phyloP scores from a whole-genome alignment of 2,113 vertebrate species.

The Athene noctua region DNA sequence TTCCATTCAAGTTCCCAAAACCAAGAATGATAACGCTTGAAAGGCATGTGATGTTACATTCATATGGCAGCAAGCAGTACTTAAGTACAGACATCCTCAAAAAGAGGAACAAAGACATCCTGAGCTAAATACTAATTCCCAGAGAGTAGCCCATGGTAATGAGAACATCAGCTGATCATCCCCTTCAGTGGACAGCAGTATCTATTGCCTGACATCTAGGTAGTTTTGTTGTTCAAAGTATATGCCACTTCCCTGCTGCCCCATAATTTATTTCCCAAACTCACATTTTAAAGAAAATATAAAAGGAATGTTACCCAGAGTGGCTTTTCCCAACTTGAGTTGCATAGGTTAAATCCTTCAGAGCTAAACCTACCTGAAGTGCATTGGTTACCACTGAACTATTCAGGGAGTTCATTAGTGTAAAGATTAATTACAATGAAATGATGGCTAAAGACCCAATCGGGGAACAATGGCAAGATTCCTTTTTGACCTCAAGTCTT shows the following conservation, averaged over 20 bases:
- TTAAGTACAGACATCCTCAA: background rate
- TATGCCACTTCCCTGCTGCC: background rate
- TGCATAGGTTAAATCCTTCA: no score
- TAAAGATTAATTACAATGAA: background rate
- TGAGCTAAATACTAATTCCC: background rate
- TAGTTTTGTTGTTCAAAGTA: background rate
- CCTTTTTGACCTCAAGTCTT: background rate
- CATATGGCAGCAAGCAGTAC: background rate
- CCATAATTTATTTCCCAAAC: background rate
- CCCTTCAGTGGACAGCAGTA: accelerated
- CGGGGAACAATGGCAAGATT: no score
- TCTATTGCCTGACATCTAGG: background rate
- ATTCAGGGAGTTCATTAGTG: background rate
- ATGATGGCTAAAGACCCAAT: background rate
- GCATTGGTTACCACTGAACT: background rate
- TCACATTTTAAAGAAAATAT: background rate
- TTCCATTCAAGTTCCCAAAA: background rate
- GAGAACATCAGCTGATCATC: background rate
- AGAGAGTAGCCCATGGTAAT: background rate
- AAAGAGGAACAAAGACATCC: background rate
- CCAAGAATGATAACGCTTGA: accelerated
- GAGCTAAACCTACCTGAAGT: background rate
- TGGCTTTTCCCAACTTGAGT: background rate
- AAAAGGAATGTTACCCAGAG: background rate
- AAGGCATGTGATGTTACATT: accelerated